Evolutionary conservation across 92 coral and sea anemone species (phyloP), one percentile per base, ranked within the genome.

Genomic region (Diadumene lineata): DNA sequence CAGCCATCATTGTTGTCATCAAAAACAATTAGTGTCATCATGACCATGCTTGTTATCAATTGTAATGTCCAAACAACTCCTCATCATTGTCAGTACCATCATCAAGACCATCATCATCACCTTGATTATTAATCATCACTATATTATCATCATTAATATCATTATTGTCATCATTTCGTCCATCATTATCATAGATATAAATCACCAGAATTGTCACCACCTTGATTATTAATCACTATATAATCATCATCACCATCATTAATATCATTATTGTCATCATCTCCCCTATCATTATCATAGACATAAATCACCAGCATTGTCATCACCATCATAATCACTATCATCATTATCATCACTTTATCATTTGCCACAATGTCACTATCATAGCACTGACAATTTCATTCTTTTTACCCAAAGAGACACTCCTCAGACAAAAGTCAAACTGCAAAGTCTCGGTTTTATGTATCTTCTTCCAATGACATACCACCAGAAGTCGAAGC

Each of bases 371-470:
- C 13, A 38, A 4, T 13, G 13, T 38, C 48, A 38, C 48, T 13
- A 38, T 38, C 13, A 13, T 38, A 38, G 6, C 13, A 38, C 6
- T 38, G 13, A 4, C 48, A 38, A 13, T 38, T 38, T 13, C 13
- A 38, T 38, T 38, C 48, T 4, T 4, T 38, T 38, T 38, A 13
- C 13, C 48, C 48, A 43, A 27, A 78, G 82, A 46, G 82, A 34
- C 70, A 68, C 57, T 58, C 34, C 27, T 78, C 82, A 16, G 82
- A 78, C 23, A 78, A 6, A 38, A 38, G 13, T 4, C 48, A 38
- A 38, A 38, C 67, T 53, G n/a, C 82, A 27, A 67, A 56, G 68
- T 78, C 82, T 16, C 82, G 82, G 16, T 78, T 64, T 43, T 78
- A 68, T 34, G 30, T 78, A 22, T 57, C 82, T 19, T n/a, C n/a